Evolutionary conservation across 2,113 vertebrate genomes (phyloP), one percentile per base, ranked within the genome.

Genomic region (Dromas ardeola): DNA sequence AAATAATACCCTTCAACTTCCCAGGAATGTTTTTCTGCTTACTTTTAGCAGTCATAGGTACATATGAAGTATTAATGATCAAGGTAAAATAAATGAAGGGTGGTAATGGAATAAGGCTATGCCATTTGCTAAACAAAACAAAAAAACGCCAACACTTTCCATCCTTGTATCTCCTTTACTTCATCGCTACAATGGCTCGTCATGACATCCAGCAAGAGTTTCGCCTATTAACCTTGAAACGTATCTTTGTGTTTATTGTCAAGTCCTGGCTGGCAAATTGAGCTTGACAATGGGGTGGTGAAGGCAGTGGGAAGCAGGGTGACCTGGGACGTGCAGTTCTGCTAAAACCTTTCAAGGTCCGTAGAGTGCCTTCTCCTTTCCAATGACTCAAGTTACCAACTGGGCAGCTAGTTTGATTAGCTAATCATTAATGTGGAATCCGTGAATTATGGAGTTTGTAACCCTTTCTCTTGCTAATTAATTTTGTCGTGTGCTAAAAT

Each of bases 271-370:
- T 97, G 73, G 90, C 95, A 97, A 98, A 97, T 98, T 82, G 72
- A 92, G 93, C 93, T 95, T 97, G 95, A 96, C 94, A 97, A 93
- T 95, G 76, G 90, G 43, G 91, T 88, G 81, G 69, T 89, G 93
- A 96, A 97, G 92, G 61, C 45, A 81, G 72, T 62, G 95, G 76
- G 56, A 98, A 98, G 84, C 97, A 86, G 56, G 69, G 72, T 95
- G 97, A 98, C 97, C 98, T 86, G 86, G 98, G 94, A 98, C 95
- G 63, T 15, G 0, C 76, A 86, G 81, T 97, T 96, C 95, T 97
- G 32, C 79, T 95, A 69, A 96, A 98, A 87, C 94, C 95, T 96
- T 91, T 97, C 94, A 93, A 58, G 72, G 80, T 91, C 91, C 23
- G 4, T 93, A 93, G 93, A 96, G 95, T 88, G 91, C 78, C 91